Percentiles rank a stretch among this genome's conserved stretches.
Evolutionary conservation across 2,113 vertebrate species (phyloP).

Genomic region (Genyomyrus donnyi): DNA sequence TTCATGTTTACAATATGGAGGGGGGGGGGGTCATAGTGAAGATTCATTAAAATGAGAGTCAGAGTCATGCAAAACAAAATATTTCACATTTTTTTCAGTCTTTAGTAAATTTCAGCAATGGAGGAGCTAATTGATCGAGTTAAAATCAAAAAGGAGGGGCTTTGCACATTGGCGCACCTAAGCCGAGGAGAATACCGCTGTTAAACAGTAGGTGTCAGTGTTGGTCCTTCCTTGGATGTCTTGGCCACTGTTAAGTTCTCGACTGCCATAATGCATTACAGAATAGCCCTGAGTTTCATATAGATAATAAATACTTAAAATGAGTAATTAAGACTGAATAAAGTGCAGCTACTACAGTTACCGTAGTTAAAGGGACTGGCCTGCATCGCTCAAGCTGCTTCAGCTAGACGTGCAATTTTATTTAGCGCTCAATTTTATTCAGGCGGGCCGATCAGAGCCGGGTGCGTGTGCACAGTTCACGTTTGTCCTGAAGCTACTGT

Average conservation of each 20-base stretch:
- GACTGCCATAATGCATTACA: neutral
- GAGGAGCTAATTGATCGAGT: neutral
- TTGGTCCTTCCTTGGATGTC: neutral
- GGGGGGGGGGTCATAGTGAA: neutral
- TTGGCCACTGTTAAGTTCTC: neutral
- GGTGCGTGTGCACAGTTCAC: neutral
- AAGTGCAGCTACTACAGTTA: neutral
- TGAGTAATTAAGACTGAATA: neutral
- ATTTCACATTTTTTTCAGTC: neutral
- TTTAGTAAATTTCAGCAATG: neutral
- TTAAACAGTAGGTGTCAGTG: conserved; percentile 1
- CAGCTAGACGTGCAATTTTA: neutral
- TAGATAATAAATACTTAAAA: neutral
- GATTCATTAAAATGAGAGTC: neutral
- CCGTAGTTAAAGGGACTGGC: neutral
- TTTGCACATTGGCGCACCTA: neutral
- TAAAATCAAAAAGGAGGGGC: neutral
- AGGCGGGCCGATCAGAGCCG: neutral
- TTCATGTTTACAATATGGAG: neutral
- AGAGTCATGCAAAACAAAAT: neutral
- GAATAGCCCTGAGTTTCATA: neutral
- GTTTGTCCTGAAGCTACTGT: conserved; percentile 9
- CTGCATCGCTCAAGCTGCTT: neutral
- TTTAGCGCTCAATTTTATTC: neutral
- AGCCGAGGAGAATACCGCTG: neutral